A percentile compares a stretch with the other conserved stretches of the same genome.
Evolutionary conservation across 1,140 invertebrate species (phyloP).

Genomic region (Drosophila azteca): DNA sequence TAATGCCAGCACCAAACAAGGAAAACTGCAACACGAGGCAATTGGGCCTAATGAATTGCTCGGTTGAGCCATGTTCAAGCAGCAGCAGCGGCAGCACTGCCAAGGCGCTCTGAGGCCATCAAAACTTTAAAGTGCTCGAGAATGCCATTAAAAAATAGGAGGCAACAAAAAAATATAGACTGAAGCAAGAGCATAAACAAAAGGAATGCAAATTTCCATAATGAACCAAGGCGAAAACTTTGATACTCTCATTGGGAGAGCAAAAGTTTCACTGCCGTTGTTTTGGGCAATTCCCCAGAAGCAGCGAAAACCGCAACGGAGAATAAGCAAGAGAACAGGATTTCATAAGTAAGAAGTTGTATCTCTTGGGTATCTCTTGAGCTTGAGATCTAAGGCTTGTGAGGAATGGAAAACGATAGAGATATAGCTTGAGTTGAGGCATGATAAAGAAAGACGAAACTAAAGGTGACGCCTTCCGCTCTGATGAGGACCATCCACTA

Average conservation of each 20-base stretch:
- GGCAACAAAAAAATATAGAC: slow-evolving; percentile 23
- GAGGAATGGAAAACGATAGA: neutral
- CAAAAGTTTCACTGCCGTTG: slow-evolving; percentile 17
- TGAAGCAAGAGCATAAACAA: slow-evolving; percentile 40
- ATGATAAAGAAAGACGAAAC: no score
- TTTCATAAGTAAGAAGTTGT: no score
- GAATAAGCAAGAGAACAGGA: no score
- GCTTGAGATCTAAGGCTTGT: no score
- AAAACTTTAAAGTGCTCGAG: slow-evolving; percentile 72
- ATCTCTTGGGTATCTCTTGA: no score
- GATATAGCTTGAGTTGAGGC: no score
- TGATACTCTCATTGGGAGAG: slow-evolving; percentile 11
- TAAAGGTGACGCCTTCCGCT: no score
- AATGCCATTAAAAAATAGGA: slow-evolving; percentile 43
- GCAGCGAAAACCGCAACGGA: no score
- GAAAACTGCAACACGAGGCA: slow-evolving; percentile 38
- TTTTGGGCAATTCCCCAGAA: slow-evolving; percentile 1
- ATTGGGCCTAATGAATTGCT: slow-evolving; percentile 74
- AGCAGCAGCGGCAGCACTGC: slow-evolving; percentile 21
- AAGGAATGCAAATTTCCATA: slow-evolving; percentile 27
- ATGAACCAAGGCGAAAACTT: slow-evolving; percentile 39
- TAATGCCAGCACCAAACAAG: slow-evolving; percentile 32
- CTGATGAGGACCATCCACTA: no score
- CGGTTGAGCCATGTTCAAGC: slow-evolving; percentile 59
- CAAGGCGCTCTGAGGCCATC: slow-evolving; percentile 53